Percentiles rank a stretch among this genome's conserved stretches.
Conservation (phyloP, 2,797 vertebrate genomes). For the Semaprochilodus insignis region DNA sequence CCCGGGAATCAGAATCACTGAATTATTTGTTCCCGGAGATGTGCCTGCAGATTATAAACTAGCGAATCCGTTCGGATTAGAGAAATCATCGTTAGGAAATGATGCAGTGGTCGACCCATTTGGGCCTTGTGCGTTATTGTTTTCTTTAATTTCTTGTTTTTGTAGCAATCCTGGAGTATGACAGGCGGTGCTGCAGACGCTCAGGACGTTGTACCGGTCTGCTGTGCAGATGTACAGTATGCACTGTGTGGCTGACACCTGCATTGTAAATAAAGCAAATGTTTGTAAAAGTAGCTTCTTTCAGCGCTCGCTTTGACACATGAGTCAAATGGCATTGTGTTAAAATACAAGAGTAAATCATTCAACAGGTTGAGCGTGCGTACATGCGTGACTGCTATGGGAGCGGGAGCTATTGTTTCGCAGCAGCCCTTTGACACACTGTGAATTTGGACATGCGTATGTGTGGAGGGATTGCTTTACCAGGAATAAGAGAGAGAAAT, state of each 20-base stretch:
- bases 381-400: constrained; percentile 16
- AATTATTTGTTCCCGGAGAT: not conserved
- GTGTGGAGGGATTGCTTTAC: not conserved
- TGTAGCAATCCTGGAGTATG: constrained; percentile 36
- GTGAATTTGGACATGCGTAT: constrained; percentile 12
- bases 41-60: not conserved
- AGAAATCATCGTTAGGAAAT: not conserved
- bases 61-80: not conserved
- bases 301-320: not conserved
- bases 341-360: not conserved
- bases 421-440: not conserved
- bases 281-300: not conserved
- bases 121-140: not conserved
- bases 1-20: not conserved
- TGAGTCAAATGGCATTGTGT: not conserved
- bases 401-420: constrained; percentile 16
- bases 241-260: not conserved
- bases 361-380: constrained; percentile 15
- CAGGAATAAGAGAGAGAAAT: not conserved
- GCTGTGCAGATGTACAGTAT: not conserved
- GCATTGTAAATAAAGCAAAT: constrained; percentile 7
- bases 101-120: not conserved
- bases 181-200: not conserved
- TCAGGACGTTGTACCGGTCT: constrained; percentile 9
- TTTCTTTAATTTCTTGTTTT: not conserved